Base-by-base conservation (phyloP, 2,797 vertebrate species). In the Bradypus variegatus region DNA sequence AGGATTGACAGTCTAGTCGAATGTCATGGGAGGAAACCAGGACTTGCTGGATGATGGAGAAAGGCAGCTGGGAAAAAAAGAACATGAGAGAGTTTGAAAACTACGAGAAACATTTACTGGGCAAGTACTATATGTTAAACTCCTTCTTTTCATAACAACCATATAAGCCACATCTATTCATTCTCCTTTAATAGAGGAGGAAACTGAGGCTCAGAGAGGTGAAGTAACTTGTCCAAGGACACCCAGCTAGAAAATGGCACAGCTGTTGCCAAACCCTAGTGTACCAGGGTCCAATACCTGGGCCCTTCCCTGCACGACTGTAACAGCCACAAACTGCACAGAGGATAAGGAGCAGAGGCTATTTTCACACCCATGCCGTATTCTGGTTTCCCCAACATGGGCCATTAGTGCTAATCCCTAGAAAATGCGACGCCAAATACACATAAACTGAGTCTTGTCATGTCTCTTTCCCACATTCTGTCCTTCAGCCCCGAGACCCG, bases 171-270 rank as follows among this genome's bases (percentile, higher is more conserved):
- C n/a, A 79, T 41, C 21, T 41, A 45, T 50, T 11, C 75, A 48
- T 12, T n/a, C 16, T 13, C 45, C 55, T 86, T 45, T 62, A 76
- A 69, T 27, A 50, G 60, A 86, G 25, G 48, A 90, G 65, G 38
- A 77, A 60, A 80, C 62, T 60, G 86, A 91, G 75, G 62, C 72
- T 53, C 38, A 84, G 81, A 62, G 75, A 88, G 36, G 13, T 53
- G 8, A 86, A n/a, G 18, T 15, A 73, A 81, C 62, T 12, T 33
- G 21, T 12, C 67, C 29, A 29, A 73, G 58, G 55, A 38, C 36
- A 18, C 73, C 67, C 31, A 58, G 38, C 69, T 64, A 77, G 60
- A 73, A 65, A 36, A 65, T 19, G 31, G 48, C 15, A 14, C n/a
- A 25, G 78, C 55, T 80, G 21, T 19, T 18, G 13, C 27, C 16